Conservation (phyloP, 1,140 invertebrate species). For the Drosophila arizonae region DNA sequence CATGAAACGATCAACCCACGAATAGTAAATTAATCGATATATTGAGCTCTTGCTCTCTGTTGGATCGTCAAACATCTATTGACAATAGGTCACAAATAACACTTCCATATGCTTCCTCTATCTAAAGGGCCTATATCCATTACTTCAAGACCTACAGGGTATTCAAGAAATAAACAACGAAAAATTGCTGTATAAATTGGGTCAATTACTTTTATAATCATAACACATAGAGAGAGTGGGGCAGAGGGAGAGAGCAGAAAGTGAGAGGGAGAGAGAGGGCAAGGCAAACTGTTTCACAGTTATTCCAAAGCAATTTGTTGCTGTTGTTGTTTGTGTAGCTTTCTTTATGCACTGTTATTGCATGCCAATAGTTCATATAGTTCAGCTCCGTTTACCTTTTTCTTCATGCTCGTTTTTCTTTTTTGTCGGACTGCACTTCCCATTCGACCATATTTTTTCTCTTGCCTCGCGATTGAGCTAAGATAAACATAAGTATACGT, state of each 20-base stretch:
- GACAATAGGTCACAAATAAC: no score
- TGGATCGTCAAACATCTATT: no score
- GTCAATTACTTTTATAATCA: slow-evolving; percentile 63
- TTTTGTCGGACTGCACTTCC: slow-evolving; percentile 30
- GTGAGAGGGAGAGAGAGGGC: neutral
- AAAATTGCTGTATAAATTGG: slow-evolving; percentile 49
- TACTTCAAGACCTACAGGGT: neutral
- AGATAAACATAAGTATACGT: slow-evolving; percentile 36
- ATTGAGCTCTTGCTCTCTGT: no score
- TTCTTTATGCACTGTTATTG: slow-evolving; percentile 45
- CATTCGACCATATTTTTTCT: neutral
- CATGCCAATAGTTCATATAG: slow-evolving; percentile 65
- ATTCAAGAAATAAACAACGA: slow-evolving; percentile 11
- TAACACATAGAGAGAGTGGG: slow-evolving; percentile 40
- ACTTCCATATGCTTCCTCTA: no score
- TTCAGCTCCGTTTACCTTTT: slow-evolving; percentile 27
- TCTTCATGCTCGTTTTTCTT: no score
- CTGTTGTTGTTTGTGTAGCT: slow-evolving; percentile 8
- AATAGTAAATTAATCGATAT: no score
- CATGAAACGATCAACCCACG: no score
- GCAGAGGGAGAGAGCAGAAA: neutral
- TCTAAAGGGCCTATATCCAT: no score
- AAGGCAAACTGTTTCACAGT: slow-evolving; percentile 27
- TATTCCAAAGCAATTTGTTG: slow-evolving; percentile 36
- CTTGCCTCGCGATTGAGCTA: slow-evolving; percentile 33